Conservation (phyloP, 1,140 invertebrate species). For the Pseudomyrmex gracilis region DNA sequence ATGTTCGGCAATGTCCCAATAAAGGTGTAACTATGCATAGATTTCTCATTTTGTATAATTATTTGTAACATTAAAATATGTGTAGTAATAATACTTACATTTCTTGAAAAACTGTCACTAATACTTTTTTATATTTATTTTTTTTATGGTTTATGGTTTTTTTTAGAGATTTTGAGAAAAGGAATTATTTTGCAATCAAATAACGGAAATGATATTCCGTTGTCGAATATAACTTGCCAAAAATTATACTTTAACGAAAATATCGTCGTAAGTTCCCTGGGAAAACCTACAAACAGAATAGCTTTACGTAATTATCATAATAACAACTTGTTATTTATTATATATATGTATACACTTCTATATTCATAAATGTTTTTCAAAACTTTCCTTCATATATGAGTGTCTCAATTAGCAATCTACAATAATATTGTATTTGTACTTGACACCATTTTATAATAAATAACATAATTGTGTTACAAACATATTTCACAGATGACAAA, state of each 20-base stretch:
- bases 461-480: no score
- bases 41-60: background rate
- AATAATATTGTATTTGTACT: background rate
- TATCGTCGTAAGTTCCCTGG: conserved; percentile 23
- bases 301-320: conserved; percentile 44
- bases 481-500: background rate
- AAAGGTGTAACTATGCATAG: conserved; percentile 30
- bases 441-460: no score
- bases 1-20: conserved; percentile 60
- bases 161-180: background rate
- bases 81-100: no score
- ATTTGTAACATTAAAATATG: no score
- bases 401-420: no score
- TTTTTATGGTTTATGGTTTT: background rate
- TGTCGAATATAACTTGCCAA: conserved; percentile 65
- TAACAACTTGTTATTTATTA: background rate
- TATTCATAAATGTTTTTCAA: no score
- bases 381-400: no score
- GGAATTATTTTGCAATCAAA: background rate
- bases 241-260: conserved; percentile 64
- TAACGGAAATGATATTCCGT: conserved; percentile 12
- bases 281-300: background rate
- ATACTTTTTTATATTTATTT: no score
- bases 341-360: no score
- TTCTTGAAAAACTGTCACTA: no score